Conservation (phyloP, 2,797 vertebrate genomes). For the Rhinoraja longicauda region DNA sequence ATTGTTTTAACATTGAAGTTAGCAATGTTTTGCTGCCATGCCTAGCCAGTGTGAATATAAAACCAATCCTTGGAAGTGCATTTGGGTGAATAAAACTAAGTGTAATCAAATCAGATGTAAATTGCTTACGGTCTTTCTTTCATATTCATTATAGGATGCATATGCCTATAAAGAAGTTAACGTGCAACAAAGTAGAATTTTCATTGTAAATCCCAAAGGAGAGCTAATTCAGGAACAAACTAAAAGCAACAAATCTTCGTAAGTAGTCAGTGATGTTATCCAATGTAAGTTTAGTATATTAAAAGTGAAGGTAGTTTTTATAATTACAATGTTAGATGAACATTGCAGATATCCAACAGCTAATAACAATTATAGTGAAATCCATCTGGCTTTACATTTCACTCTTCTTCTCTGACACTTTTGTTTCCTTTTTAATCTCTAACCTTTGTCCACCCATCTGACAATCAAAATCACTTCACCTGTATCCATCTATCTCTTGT, state of each 20-base stretch:
- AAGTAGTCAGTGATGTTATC: conserved; percentile 48
- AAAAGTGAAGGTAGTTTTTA: background rate
- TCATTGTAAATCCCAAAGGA: conserved; percentile 89
- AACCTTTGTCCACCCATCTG: too few relatives aligned
- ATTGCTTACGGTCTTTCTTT: background rate
- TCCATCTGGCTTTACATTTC: background rate
- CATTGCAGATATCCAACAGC: background rate
- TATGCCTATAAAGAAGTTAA: conserved; percentile 80
- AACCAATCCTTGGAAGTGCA: background rate
- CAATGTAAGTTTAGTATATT: background rate
- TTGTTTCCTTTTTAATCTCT: too few relatives aligned
- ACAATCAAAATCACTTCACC: too few relatives aligned
- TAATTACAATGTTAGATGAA: background rate
- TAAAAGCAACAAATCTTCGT: conserved; percentile 84
- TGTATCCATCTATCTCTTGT: too few relatives aligned
- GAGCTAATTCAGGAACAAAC: conserved; percentile 79
- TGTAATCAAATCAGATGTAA: background rate
- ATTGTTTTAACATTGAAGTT: background rate
- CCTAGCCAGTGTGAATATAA: background rate
- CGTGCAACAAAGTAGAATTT: conserved; percentile 73
- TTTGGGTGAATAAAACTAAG: background rate
- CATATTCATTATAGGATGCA: conserved; percentile 66
- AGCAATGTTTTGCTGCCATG: conserved; percentile 10
- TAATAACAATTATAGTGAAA: background rate
- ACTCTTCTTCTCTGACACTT: too few relatives aligned